Evolutionary conservation across 92 coral and sea anemone species (phyloP), one percentile per base, ranked within the genome.

Genomic region (Bergia puertoricense): DNA sequence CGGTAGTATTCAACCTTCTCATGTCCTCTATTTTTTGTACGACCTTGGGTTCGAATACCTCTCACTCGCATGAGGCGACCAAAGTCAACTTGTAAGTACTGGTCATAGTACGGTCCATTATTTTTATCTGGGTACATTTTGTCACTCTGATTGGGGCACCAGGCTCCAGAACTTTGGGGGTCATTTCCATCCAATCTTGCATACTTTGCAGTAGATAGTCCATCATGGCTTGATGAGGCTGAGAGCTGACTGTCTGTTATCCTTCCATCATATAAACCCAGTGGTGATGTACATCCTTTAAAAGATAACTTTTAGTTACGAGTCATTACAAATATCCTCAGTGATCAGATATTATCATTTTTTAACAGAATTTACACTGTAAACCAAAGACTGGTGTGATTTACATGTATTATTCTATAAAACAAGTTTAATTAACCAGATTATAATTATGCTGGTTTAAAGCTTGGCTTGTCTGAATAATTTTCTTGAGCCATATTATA

Each of bases 191-290:
- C 69, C 9, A 96, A 82, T 41, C 99, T 86, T 18, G 94, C 99
- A 81, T 77, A 68, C 44, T 41, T 23, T n/a, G 96, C 92, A 43
- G 16, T 14, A 39, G 90, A 54, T 13, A 48, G 18, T 39, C n/a
- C 81, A 37, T 41, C 74, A 72, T 0, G 9, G 13, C 83, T 46
- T 20, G 91, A 86, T 1, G 95, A 85, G 2, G 90, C 93, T 22
- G 88, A 75, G 7, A 96, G 85, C 81, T 95, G 95, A 44, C 79
- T 51, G 88, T 96, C 95, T 30, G 74, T 68, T 69, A 96, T 96
- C 20, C 86, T 89, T 2, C 93, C 92, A 92, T 94, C 90, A 67
- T 86, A 90, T 94, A 96, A 89, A 56, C 99, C 99, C 37, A 96
- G 77, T 14, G 94, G 83, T 9, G 88, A 88, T 65, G 80, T 79